Evolutionary conservation across 2,888 invertebrate species (phyloP).

Genomic region (Cheiracanthium punctorium): DNA sequence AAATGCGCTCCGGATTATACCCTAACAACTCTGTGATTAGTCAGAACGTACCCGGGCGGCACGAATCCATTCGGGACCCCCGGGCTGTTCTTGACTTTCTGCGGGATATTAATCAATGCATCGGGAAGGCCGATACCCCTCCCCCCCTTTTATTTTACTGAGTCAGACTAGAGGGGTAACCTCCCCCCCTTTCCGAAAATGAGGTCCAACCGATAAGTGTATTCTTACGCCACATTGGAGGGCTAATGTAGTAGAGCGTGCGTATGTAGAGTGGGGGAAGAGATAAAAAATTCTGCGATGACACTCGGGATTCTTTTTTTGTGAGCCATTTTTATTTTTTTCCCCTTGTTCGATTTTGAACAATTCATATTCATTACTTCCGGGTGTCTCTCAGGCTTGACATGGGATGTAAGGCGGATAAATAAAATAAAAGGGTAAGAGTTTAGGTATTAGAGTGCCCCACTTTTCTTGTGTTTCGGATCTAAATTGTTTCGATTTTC

Average conservation of each 20-base stretch:
- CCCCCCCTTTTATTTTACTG: background rate
- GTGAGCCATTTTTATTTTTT: constrained; percentile 16
- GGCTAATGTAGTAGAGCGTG: constrained; percentile 54
- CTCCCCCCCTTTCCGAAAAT: constrained; percentile 23
- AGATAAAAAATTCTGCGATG: constrained; percentile 43
- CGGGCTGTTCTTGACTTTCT: constrained; percentile 13
- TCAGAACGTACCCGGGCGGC: background rate
- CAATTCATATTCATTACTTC: constrained; percentile 68
- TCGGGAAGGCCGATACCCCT: background rate
- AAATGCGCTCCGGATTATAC: background rate
- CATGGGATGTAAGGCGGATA: background rate
- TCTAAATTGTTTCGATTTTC: too few relatives aligned
- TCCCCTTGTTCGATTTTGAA: background rate
- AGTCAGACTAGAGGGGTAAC: constrained; percentile 9
- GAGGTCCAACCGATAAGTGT: constrained; percentile 67
- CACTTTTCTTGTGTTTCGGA: too few relatives aligned
- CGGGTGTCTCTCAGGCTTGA: constrained; percentile 18
- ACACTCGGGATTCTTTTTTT: constrained; percentile 22
- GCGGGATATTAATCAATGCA: constrained; percentile 13
- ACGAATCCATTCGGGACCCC: constrained; percentile 1
- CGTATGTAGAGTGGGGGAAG: constrained; percentile 30
- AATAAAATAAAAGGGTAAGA: constrained; percentile 9
- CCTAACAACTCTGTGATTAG: constrained; percentile 15
- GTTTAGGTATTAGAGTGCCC: too few relatives aligned
- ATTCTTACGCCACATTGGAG: constrained; percentile 64